A percentile compares a stretch with the other conserved stretches of the same genome.
phyloP scores from a whole-genome alignment of 1,140 invertebrate genomes.

The Platyscapa corneri region DNA sequence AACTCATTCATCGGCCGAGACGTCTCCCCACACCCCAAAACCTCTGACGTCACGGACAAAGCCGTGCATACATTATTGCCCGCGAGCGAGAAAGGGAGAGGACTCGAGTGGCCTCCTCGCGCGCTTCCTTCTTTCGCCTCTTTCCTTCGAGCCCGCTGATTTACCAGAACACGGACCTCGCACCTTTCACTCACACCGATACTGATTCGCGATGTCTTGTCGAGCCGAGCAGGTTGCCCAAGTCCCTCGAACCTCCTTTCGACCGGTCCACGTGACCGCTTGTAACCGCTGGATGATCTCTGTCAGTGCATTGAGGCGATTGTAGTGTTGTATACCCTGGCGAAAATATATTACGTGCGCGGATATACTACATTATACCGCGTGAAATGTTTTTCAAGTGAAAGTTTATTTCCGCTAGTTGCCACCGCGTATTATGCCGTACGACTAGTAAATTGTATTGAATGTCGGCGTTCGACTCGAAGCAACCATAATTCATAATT shows the following conservation, averaged over 20 bases:
- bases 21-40: not conserved
- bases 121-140: not conserved
- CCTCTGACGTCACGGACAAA: not conserved
- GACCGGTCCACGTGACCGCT: not conserved
- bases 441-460: not conserved
- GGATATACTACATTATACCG: conserved; percentile 3
- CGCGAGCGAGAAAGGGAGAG: conserved; percentile 2
- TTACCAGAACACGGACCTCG: not conserved
- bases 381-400: conserved; percentile 40
- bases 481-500: conserved; percentile 31
- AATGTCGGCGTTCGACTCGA: not conserved
- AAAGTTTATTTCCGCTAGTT: conserved; percentile 43
- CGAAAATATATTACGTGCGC: too few species aligned
- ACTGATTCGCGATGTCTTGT: not conserved
- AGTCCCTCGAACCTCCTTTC: not conserved
- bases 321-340: too few species aligned
- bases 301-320: not conserved
- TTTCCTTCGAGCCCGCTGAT: not conserved
- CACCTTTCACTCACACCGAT: conserved; percentile 9
- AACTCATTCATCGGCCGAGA: not conserved
- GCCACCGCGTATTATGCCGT: not conserved
- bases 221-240: not conserved
- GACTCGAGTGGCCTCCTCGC: too few species aligned
- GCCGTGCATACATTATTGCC: not conserved
- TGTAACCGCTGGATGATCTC: too few species aligned